These are phyloP conservation scores for Spinus pinus DNA, from an alignment of 2,797 vertebrate genomes.

Conservation along the genomic window DNA sequence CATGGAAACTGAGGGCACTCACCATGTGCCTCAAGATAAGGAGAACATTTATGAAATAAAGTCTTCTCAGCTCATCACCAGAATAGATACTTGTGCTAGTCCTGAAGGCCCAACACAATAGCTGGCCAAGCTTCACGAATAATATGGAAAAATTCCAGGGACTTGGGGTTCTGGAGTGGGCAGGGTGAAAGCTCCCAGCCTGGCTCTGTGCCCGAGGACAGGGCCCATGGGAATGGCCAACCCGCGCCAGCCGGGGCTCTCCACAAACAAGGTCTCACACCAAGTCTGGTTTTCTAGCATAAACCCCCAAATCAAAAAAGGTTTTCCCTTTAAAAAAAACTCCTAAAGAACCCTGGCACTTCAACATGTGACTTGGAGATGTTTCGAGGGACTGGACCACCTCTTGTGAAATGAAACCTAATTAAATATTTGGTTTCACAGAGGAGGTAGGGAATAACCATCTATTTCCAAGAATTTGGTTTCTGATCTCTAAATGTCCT, in stretches of 20 bases:
- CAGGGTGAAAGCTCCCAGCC: neutral
- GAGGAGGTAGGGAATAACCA: neutral
- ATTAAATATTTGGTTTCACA: slow-evolving; percentile 39
- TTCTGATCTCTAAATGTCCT: neutral
- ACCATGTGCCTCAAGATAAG: neutral
- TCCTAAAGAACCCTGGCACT: neutral
- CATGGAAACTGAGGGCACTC: neutral
- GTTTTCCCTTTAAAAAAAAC: neutral
- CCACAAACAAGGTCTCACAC: neutral
- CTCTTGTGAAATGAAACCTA: slow-evolving; percentile 28
- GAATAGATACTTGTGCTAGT: slow-evolving; percentile 15
- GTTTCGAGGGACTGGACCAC: neutral
- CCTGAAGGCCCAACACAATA: slow-evolving; percentile 26
- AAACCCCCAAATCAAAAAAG: neutral
- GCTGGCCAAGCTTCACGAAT: slow-evolving; percentile 39
- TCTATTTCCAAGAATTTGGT: slow-evolving; percentile 38
- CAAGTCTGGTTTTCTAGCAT: neutral
- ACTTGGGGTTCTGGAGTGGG: slow-evolving; percentile 12
- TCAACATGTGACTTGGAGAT: neutral
- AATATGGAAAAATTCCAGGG: slow-evolving; percentile 45
- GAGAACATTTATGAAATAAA: neutral
- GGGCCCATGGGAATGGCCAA: neutral
- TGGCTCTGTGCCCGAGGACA: neutral
- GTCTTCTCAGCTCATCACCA: slow-evolving; percentile 7
- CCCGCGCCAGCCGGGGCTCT: neutral